Evolutionary conservation across 2,113 vertebrate genomes (phyloP).

Genomic region (Rostratula benghalensis): DNA sequence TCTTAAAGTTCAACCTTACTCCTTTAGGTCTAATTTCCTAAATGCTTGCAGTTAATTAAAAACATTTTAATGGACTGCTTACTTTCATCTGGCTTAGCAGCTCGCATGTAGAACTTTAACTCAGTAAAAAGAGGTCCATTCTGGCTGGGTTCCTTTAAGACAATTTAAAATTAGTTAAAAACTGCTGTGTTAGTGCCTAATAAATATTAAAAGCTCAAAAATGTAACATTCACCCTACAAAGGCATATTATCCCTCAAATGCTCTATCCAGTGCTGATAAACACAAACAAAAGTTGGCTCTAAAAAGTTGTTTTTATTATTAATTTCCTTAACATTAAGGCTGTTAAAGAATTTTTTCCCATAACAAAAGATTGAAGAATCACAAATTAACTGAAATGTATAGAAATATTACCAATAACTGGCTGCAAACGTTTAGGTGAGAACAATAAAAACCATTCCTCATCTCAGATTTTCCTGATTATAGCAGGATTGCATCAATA

Average conservation of each 20-base stretch:
- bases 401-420: neutral
- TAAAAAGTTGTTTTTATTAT: neutral
- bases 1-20: neutral
- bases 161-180: constrained; percentile 50
- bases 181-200: neutral
- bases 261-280: neutral
- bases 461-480: neutral
- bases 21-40: neutral
- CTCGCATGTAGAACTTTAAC: constrained; percentile 96
- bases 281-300: neutral
- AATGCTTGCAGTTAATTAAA: constrained; percentile 48
- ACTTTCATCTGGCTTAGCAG: constrained; percentile 95
- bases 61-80: constrained; percentile 72
- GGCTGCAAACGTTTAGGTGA: neutral
- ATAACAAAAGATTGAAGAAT: neutral
- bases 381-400: neutral
- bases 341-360: neutral
- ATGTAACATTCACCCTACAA: neutral
- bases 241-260: neutral
- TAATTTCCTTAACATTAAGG: neutral
- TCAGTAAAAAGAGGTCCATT: constrained; percentile 97
- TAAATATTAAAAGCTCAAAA: neutral
- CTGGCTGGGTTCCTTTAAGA: constrained; percentile 90
- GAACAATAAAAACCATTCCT: neutral
- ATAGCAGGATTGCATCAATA: neutral